Evolutionary conservation across 2,888 invertebrate species (phyloP), one percentile per base, ranked within the genome.

Genomic region (Temnothorax ravouxi): DNA sequence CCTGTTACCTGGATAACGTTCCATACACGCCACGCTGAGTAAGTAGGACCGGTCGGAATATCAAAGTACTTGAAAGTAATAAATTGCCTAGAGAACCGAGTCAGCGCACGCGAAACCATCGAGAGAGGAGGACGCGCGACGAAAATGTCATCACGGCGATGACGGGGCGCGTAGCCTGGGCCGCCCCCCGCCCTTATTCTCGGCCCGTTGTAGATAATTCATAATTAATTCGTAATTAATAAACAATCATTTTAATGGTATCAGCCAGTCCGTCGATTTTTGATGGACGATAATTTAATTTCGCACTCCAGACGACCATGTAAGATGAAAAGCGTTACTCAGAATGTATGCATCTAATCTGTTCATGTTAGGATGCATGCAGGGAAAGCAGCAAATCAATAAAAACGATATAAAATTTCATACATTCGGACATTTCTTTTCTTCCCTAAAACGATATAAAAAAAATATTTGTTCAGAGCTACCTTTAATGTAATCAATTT

Each of bases 181-280:
- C 95, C 94, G 94, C 94, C 94, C 93, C 94, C 94, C 93, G 94
- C 94, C 94, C 94, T 93, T 93, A 93, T 90, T 93, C 93, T 94
- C 94, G 95, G 95, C 95, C 95, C 95, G 92, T 94, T 95, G 95
- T 95, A 95, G 95, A 95, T 95, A 95, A 94, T 93, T 93, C 93
- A 92, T 93, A 92, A 93, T 90, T 93, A 92, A 93, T 90, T 93
- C 92, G 91, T 90, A 92, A 92, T 87, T 91, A 91, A 93, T 92
- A 91, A 92, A 88, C 83, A 84, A 89, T 91, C 91, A 91, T 92
- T 86, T 84, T 90, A 87, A 87, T 66, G 84, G 76, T 86, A 88
- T 90, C 92, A 88, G 83, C 86, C 87, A 85, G 84, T 91, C 90
- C 91, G 91, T 89, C 90, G 84, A 91, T 85, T 89, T 93, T 89